Base-by-base conservation (phyloP, 2,888 invertebrate genomes). In the Lasioglossum lativentre region DNA sequence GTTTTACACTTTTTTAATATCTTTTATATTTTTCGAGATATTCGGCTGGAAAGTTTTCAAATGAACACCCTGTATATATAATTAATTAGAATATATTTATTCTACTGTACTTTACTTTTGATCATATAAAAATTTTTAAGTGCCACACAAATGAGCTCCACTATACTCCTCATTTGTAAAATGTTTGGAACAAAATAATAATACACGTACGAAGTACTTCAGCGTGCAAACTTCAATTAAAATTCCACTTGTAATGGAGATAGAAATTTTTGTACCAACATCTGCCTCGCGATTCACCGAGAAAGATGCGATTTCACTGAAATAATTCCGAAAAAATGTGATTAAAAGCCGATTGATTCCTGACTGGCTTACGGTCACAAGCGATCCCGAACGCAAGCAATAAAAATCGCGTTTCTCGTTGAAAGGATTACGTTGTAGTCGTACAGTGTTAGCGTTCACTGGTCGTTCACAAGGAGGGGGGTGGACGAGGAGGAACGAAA, bases 371-470 rank as follows among this genome's bases (percentile, higher is more conserved):
- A 40, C 3, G 8, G 30, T 23, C 30, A 3, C 59, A 66, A 45
- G 40, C 23, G 19, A 66, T 27, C 23, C 63, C 23, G 30, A 34
- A 68, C 16, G 30, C n/a, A 34, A n/a, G 19, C 38, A 23, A 27
- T 40, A 75, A 72, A 78, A 79, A 56, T 56, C 12, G 19, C 45
- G 52, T 66, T 45, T 40, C 19, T 30, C 72, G 83, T 42, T 78
- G 83, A 78, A 85, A 75, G 83, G 78, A 73, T 85, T 75, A 34
- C 83, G 75, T 85, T 79, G 83, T 85, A 75, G 75, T 83, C 74
- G 73, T n/a, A 27, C 79, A 47, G 45, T 40, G 66, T 75, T 52
- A 27, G 47, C 66, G 75, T 71, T 45, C 74, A 45, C 23, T 34
- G 47, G 72, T 23, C 47, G 75, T 40, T 34, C 10, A 30, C n/a